These are phyloP conservation scores for Telmatochromis sp. DNA, from an alignment of 2,113 vertebrate species.

Conservation along the genomic window DNA sequence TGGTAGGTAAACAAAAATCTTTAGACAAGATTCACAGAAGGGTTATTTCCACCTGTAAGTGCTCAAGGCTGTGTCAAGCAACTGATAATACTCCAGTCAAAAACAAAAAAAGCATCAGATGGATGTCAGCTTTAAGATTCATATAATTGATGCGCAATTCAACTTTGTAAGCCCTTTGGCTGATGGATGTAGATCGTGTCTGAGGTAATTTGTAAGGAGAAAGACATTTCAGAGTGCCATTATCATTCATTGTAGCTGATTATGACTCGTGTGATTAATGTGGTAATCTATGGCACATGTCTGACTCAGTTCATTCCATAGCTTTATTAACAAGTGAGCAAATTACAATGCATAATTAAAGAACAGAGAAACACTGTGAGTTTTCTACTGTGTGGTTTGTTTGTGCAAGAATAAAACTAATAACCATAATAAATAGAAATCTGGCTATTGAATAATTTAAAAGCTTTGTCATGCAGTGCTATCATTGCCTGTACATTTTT, in stretches of 20 bases:
- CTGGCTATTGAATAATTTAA: background rate
- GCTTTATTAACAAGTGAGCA: conserved; percentile 18
- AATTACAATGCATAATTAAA: conserved; percentile 48
- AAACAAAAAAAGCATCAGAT: background rate
- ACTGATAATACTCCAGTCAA: background rate
- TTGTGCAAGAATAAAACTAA: background rate
- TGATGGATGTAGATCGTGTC: conserved; percentile 26
- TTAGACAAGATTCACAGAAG: background rate
- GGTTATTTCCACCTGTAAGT: background rate
- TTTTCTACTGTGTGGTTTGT: conserved; percentile 10
- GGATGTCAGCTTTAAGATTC: background rate
- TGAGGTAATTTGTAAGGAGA: conserved; percentile 30
- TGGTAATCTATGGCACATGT: conserved; percentile 24
- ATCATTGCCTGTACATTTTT: background rate
- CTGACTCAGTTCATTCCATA: conserved; percentile 30
- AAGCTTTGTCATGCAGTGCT: background rate
- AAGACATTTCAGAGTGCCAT: conserved; percentile 24
- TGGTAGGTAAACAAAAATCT: background rate
- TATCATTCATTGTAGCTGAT: conserved; percentile 47
- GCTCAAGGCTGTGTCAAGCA: background rate
- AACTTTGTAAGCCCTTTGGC: background rate
- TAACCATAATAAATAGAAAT: background rate
- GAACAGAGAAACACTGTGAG: background rate
- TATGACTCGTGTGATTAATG: conserved; percentile 50
- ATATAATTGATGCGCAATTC: background rate